Evolutionary conservation across 2,797 vertebrate genomes (phyloP).

Genomic region (Xenops minutus): DNA sequence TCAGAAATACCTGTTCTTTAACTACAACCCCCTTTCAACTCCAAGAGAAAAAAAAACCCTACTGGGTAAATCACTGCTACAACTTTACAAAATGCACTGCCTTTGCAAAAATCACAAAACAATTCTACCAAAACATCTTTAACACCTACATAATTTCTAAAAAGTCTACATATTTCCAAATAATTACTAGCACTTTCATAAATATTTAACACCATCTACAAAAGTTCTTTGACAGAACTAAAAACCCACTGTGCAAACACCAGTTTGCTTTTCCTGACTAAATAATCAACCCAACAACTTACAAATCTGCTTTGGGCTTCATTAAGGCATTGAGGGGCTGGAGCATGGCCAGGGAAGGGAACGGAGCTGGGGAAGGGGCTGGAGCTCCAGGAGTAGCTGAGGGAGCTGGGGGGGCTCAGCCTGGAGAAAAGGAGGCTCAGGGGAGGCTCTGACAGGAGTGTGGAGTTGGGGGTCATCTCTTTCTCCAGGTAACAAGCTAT

Average conservation of each 20-base stretch:
- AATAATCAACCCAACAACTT: neutral
- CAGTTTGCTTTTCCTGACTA: neutral
- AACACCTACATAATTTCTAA: neutral
- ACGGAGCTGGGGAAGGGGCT: neutral
- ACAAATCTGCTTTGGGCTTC: neutral
- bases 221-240: constrained; percentile 17
- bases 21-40: neutral
- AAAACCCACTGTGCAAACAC: neutral
- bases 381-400: neutral
- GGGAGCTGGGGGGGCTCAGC: neutral
- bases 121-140: constrained; percentile 7
- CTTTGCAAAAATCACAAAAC: neutral
- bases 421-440: neutral
- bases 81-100: neutral
- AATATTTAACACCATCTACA: constrained; percentile 31
- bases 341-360: neutral
- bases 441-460: neutral
- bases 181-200: constrained; percentile 19
- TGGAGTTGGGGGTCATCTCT: neutral
- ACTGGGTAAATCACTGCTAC: neutral
- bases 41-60: neutral
- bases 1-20: neutral
- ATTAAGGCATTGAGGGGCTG: neutral
- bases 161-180: constrained; percentile 24
- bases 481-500: neutral